Evolutionary conservation across 2,113 vertebrate species (phyloP).

Genomic region (Beaufortia kweichowensis): DNA sequence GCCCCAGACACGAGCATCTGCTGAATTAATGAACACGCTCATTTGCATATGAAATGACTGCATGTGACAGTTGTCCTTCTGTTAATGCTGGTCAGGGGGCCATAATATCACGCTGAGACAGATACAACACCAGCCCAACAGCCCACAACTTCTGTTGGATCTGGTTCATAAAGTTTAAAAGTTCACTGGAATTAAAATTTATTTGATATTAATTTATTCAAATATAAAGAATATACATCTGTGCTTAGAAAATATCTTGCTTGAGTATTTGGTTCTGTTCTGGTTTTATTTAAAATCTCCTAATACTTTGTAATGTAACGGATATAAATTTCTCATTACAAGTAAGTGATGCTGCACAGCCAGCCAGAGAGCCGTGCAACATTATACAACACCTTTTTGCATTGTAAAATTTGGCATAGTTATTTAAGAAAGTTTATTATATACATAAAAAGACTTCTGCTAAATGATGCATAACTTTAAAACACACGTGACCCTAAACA

Average conservation of each 20-base stretch:
- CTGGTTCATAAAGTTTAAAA: background rate
- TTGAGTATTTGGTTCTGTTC: no score
- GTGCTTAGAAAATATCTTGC: background rate
- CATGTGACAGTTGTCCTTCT: slow-evolving; percentile 38
- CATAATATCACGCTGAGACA: slow-evolving; percentile 16
- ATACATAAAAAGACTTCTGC: no score
- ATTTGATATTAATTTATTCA: background rate
- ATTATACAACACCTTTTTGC: no score
- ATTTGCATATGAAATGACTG: slow-evolving; percentile 54
- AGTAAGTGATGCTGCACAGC: no score
- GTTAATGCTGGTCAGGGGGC: slow-evolving; percentile 49
- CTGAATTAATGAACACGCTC: slow-evolving; percentile 51
- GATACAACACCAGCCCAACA: background rate
- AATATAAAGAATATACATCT: background rate
- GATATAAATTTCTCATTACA: no score
- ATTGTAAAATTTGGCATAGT: no score
- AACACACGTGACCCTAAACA: no score
- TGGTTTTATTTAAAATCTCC: no score
- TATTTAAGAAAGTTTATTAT: no score
- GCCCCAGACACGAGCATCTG: slow-evolving; percentile 48
- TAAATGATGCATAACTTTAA: no score
- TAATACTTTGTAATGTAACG: no score
- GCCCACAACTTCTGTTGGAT: slow-evolving; percentile 8
- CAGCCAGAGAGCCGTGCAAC: no score
- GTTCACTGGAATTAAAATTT: background rate